These are phyloP conservation scores for Andrena camellia DNA, from an alignment of 2,888 invertebrate genomes.

Conservation along the genomic window DNA sequence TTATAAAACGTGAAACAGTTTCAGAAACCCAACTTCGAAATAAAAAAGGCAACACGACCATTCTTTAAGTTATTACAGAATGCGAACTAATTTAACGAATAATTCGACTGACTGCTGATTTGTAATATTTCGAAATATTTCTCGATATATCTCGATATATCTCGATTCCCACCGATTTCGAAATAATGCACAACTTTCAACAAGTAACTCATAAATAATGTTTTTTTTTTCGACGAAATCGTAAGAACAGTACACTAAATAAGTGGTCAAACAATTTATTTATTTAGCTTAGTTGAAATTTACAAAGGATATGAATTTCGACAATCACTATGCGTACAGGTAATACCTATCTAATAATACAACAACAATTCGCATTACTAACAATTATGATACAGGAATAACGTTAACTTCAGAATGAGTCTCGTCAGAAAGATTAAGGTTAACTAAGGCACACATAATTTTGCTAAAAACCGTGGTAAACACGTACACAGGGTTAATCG, in stretches of 20 bases:
- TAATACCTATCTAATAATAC: not conserved
- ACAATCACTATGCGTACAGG: too few relatives aligned
- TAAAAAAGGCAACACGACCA: conserved; percentile 28
- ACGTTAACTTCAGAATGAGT: not conserved
- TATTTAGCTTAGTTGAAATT: not conserved
- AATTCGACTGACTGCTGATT: not conserved
- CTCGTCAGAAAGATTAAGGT: conserved; percentile 31
- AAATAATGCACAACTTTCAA: not conserved
- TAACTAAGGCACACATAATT: conserved; percentile 7
- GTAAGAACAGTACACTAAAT: not conserved
- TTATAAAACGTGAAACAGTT: conserved; percentile 47
- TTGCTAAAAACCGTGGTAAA: not conserved
- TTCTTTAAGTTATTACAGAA: conserved; percentile 10
- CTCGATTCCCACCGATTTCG: not conserved
- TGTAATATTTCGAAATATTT: not conserved
- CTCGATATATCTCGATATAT: not conserved
- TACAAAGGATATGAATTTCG: not conserved
- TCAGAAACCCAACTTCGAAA: conserved; percentile 24
- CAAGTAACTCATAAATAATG: not conserved
- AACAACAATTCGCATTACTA: not conserved
- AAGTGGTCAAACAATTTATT: not conserved
- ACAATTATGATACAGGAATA: not conserved
- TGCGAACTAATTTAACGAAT: not conserved
- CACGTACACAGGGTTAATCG: not conserved
- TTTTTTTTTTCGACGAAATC: conserved; percentile 6